Percentiles rank a stretch among this genome's conserved stretches.
Conservation (phyloP, 37 sponge, comb jelly and placozoan species). For the Eunapius fragilis region DNA sequence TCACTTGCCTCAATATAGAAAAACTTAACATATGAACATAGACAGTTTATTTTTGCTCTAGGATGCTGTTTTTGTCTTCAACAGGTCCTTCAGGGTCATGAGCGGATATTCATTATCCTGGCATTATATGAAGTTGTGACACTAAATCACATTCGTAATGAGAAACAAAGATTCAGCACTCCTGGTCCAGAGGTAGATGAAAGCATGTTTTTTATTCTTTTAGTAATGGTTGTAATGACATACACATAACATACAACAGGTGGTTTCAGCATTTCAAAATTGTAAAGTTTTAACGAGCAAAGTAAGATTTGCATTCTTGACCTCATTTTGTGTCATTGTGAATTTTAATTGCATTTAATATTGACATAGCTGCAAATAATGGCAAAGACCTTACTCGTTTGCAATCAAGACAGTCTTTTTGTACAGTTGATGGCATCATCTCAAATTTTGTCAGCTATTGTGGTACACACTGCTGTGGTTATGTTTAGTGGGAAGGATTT, state of each 20-base stretch:
- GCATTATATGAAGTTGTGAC: background rate
- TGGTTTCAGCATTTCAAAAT: background rate
- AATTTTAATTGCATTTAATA: background rate
- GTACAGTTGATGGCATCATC: constrained; percentile 30
- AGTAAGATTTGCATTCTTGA: background rate
- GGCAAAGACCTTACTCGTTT: constrained; percentile 23
- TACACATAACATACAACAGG: background rate
- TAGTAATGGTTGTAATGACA: too few species aligned
- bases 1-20: too few species aligned
- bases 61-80: too few species aligned
- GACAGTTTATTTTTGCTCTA: too few species aligned
- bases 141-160: background rate
- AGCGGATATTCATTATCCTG: background rate
- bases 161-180: background rate
- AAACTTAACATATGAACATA: background rate
- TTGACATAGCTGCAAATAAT: constrained; percentile 24
- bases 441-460: constrained; percentile 38
- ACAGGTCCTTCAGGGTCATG: background rate
- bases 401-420: constrained; percentile 47
- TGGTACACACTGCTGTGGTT: constrained; percentile 49
- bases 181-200: background rate
- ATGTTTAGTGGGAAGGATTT: constrained; percentile 2
- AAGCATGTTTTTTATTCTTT: background rate
- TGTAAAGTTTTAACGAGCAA: background rate
- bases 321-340: background rate